These are phyloP conservation scores for Anisognathus igniventris DNA, from an alignment of 2,797 vertebrate species.

Conservation along the genomic window DNA sequence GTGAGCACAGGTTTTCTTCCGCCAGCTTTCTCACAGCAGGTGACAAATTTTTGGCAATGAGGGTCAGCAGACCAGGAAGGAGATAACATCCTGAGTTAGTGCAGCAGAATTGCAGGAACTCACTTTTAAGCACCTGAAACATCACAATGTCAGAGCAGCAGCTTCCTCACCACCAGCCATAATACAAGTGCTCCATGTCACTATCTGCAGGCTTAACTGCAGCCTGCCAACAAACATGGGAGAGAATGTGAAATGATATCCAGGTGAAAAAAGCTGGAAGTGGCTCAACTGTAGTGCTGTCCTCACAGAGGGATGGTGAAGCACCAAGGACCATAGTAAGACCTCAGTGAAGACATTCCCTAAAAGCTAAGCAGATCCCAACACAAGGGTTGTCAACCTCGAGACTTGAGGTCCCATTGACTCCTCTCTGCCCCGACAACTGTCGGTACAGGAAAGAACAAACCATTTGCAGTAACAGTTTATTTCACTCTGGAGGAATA, in stretches of 20 bases:
- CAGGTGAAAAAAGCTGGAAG: not conserved
- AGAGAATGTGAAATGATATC: not conserved
- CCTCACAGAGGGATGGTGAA: not conserved
- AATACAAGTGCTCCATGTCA: accelerated
- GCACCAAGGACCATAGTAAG: accelerated
- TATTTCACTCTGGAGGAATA: not conserved
- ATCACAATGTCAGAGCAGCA: not conserved
- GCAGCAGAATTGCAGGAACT: not conserved
- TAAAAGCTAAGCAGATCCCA: not conserved
- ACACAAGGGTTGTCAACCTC: accelerated
- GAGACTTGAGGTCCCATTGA: accelerated
- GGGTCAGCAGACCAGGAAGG: not conserved
- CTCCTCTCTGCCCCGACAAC: not conserved
- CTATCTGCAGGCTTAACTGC: not conserved
- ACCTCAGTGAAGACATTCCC: not conserved
- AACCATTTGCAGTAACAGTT: not conserved
- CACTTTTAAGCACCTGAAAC: not conserved
- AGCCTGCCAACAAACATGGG: accelerated
- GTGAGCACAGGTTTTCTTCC: not conserved
- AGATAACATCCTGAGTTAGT: not conserved
- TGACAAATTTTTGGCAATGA: not conserved
- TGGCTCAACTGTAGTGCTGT: accelerated
- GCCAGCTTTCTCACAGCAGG: accelerated
- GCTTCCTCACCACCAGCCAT: not conserved
- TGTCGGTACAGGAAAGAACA: not conserved